Evolutionary conservation across 2,113 vertebrate genomes (phyloP), one percentile per base, ranked within the genome.

Genomic region (Lichenostomus cassidix): DNA sequence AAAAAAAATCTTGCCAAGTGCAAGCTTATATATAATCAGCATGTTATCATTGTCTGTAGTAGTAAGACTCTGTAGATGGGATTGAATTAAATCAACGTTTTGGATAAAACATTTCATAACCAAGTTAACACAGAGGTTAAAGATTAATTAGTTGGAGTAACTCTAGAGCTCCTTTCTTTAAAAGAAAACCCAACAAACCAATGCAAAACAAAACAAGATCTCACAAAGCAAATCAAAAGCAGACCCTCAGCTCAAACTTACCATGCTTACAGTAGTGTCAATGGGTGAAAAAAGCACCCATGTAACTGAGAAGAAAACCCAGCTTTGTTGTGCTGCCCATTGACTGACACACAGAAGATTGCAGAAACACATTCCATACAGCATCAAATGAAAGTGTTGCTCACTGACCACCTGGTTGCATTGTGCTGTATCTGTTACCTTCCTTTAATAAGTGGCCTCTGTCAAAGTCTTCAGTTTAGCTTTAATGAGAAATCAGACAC

Each of bases 401-500:
- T 87, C 23, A 18, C 37, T 76, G 67, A 41, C 86, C 81, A 86
- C 79, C 95, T 96, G 94, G 24, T 20, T 69, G 24, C 37, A 4
- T 28, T 35, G 58, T 11, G 8, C 50, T 62, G 17, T 70, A 89
- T 67, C 84, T 46, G 31, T 93, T 94, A 62, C 46, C 81, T 24
- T 29, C 46, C 71, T 90, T 89, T 87, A 78, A 42, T 82, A 94
- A 74, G 37, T 24, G 50, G 41, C 73, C 63, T 93, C 87, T 76
- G 28, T 68, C 8, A 14, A 81, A 87, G 71, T 41, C 64, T 75
- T 87, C 11, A 22, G 37, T 79, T 87, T 52, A 86, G 77, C 76
- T 94, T 91, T 73, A 86, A 89, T 76, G 92, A 67, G 93, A 94
- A 96, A 95, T 91, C n/a, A 49, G 94, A 96, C 55, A 56, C 88